These are phyloP conservation scores for Trematomus bernacchii DNA, from an alignment of 2,797 vertebrate species.

Conservation along the genomic window DNA sequence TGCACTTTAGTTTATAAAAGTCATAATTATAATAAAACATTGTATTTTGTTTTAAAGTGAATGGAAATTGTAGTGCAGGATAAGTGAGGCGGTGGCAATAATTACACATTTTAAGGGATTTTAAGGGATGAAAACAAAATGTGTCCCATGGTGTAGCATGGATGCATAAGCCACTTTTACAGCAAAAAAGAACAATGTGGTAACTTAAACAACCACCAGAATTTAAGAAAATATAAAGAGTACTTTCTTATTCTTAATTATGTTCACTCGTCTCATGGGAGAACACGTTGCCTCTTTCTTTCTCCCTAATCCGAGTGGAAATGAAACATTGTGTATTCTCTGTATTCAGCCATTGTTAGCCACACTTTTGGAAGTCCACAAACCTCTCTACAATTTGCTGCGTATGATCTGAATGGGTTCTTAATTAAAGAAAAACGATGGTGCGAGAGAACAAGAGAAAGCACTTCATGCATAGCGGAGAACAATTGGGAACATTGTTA, in stretches of 20 bases:
- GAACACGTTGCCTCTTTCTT: slow-evolving; percentile 9
- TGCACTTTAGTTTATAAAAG: no score
- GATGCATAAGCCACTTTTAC: not conserved
- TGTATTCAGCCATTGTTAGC: slow-evolving; percentile 32
- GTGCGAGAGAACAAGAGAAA: slow-evolving; percentile 42
- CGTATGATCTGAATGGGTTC: slow-evolving; percentile 38
- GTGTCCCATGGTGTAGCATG: not conserved
- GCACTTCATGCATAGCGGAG: slow-evolving; percentile 38
- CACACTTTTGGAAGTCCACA: slow-evolving; percentile 39
- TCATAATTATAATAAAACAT: no score
- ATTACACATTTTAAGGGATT: not conserved
- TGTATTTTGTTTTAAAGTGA: no score
- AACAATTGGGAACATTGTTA: slow-evolving; percentile 41
- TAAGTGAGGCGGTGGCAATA: not conserved
- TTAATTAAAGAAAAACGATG: slow-evolving; percentile 55
- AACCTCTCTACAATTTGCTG: slow-evolving; percentile 36
- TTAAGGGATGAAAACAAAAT: not conserved
- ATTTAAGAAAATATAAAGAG: not conserved
- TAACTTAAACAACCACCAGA: slow-evolving; percentile 13
- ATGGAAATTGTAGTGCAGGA: no score
- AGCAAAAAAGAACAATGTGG: not conserved
- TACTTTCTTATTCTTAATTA: slow-evolving; percentile 27
- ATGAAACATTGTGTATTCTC: slow-evolving; percentile 29
- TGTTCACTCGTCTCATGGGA: slow-evolving; percentile 20
- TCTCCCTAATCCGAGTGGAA: slow-evolving; percentile 32